Evolutionary conservation across 2,888 invertebrate species (phyloP).

Genomic region (Resseliella maxima): DNA sequence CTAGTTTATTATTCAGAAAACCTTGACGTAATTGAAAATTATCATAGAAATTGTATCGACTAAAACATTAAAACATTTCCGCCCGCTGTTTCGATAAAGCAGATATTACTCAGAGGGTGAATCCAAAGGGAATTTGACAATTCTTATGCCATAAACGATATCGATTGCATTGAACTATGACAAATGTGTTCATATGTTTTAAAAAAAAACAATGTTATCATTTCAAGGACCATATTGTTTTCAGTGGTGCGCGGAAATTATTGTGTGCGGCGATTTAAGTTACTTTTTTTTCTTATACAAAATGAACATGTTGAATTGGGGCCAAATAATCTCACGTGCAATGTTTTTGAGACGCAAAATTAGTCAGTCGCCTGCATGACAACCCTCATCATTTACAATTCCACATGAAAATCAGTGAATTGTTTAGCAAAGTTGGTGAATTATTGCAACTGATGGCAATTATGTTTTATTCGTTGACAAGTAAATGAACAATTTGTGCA

Average conservation of each 20-base stretch:
- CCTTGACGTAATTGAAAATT: neutral
- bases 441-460: neutral
- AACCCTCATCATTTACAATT: neutral
- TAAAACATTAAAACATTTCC: slow-evolving; percentile 14
- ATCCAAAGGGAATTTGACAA: neutral
- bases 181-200: neutral
- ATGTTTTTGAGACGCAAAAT: neutral
- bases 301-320: neutral
- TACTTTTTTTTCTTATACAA: neutral
- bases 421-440: neutral
- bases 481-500: neutral
- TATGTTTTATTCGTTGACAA: neutral
- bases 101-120: neutral
- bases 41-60: neutral
- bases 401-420: neutral
- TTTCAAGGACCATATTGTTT: neutral
- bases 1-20: neutral
- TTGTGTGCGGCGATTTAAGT: neutral
- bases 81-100: neutral
- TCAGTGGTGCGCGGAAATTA: neutral
- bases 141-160: neutral
- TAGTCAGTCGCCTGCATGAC: neutral
- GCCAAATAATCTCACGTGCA: neutral
- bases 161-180: neutral
- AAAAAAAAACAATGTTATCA: neutral